Percentiles rank a stretch among this genome's conserved stretches.
Evolutionary conservation across 2,113 vertebrate genomes (phyloP).

Genomic region (Hassar affinis): DNA sequence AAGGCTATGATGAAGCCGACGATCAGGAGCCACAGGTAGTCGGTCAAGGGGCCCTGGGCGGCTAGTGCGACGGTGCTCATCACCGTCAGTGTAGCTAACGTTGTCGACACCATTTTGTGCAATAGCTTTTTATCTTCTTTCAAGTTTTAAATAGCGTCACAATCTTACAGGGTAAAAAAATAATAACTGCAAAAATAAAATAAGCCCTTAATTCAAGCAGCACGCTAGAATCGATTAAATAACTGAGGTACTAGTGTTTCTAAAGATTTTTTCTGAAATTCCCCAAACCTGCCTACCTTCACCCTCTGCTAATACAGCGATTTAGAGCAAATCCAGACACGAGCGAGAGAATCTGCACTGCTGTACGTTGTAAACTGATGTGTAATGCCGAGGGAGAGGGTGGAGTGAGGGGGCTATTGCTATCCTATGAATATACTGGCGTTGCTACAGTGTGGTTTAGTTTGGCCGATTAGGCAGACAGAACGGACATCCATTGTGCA

Average conservation of each 20-base stretch:
- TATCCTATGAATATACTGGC: slow-evolving; percentile 74
- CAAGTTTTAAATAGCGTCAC: slow-evolving; percentile 64
- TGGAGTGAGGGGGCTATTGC: slow-evolving; percentile 69
- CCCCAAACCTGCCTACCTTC: slow-evolving; percentile 53
- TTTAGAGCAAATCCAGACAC: slow-evolving; percentile 60
- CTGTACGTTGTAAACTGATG: slow-evolving; percentile 59
- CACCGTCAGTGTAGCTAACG: slow-evolving; percentile 60
- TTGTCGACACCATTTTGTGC: slow-evolving; percentile 64
- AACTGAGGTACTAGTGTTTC: slow-evolving; percentile 73
- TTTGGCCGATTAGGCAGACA: slow-evolving; percentile 61
- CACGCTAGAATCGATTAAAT: slow-evolving; percentile 56
- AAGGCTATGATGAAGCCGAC: slow-evolving; percentile 95
- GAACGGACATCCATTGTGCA: slow-evolving; percentile 78
- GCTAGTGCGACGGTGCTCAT: slow-evolving; percentile 29
- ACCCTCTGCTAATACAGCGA: slow-evolving; percentile 69
- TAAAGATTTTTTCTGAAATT: slow-evolving; percentile 61
- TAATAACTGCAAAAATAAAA: slow-evolving; percentile 55
- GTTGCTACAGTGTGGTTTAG: slow-evolving; percentile 67
- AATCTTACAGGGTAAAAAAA: slow-evolving; percentile 69
- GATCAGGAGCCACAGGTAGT: slow-evolving; percentile 83
- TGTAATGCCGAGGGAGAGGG: slow-evolving; percentile 58
- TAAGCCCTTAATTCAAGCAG: slow-evolving; percentile 58
- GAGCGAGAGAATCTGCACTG: slow-evolving; percentile 57
- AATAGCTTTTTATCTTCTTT: slow-evolving; percentile 55
- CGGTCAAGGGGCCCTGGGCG: background rate